Percentiles rank a stretch among this genome's conserved stretches.
Evolutionary conservation across 2,888 invertebrate species (phyloP).

Genomic region (Eustalomyia histrio): DNA sequence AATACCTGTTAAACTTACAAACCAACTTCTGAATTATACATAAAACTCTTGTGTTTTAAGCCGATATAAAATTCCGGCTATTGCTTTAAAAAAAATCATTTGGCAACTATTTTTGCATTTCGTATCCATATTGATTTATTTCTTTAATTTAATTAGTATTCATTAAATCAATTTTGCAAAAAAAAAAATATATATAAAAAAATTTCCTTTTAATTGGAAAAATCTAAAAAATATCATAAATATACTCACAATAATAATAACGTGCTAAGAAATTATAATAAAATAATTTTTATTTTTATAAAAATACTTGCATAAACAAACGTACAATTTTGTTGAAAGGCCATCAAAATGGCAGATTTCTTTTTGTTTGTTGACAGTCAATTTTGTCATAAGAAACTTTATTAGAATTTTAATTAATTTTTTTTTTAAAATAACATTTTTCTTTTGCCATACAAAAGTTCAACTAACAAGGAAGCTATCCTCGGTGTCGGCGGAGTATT

Average conservation of each 20-base stretch:
- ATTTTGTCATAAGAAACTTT: slow-evolving; percentile 43
- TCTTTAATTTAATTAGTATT: slow-evolving; percentile 58
- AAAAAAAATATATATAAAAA: slow-evolving; percentile 20
- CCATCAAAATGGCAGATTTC: slow-evolving; percentile 56
- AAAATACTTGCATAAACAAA: slow-evolving; percentile 23
- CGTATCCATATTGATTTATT: slow-evolving; percentile 12
- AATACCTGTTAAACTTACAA: no score
- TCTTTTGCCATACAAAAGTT: not conserved
- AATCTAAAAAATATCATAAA: slow-evolving; percentile 28
- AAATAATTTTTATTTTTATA: slow-evolving; percentile 30
- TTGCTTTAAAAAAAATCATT: no score
- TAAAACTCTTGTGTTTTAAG: no score
- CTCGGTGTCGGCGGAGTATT: no score
- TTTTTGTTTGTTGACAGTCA: slow-evolving; percentile 38
- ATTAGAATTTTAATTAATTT: slow-evolving; percentile 60
- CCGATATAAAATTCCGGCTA: no score
- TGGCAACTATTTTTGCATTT: not conserved
- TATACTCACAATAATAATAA: slow-evolving; percentile 37
- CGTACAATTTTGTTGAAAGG: not conserved
- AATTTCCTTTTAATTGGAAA: slow-evolving; percentile 61
- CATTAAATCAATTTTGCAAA: slow-evolving; percentile 56
- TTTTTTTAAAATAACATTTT: not conserved
- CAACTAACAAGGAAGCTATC: no score
- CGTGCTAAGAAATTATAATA: slow-evolving; percentile 65
- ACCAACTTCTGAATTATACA: no score